Evolutionary conservation across 35 echinoderm and acorn worm species (phyloP).

Genomic region (Lytechinus variegatus): DNA sequence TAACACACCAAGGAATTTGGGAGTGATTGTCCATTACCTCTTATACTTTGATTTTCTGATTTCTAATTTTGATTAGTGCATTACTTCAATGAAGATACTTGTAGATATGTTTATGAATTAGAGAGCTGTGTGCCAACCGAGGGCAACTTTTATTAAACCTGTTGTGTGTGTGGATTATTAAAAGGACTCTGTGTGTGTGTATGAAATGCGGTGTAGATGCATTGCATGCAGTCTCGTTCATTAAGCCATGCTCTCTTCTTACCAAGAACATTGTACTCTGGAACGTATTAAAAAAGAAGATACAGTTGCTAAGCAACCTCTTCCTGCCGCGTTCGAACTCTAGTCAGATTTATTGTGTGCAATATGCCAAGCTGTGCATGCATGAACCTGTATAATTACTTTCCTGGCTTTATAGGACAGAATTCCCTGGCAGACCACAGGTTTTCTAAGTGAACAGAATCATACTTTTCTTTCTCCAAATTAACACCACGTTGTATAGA

Average conservation of each 20-base stretch:
- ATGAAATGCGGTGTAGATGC: not conserved
- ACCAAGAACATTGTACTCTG: constrained; percentile 11
- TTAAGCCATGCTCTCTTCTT: not conserved
- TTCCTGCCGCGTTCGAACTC: constrained; percentile 19
- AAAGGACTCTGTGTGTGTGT: not conserved
- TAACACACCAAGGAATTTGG: too few species aligned
- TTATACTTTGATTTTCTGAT: too few species aligned
- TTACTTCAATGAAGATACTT: too few species aligned
- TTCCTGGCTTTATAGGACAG: not conserved
- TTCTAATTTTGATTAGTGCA: too few species aligned
- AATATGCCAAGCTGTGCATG: constrained; percentile 17
- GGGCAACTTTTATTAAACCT: not conserved
- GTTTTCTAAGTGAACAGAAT: not conserved
- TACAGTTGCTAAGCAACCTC: constrained; percentile 25
- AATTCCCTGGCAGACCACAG: not conserved
- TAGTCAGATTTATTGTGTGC: constrained; percentile 3
- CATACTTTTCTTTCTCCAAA: not conserved
- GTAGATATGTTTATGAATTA: too few species aligned
- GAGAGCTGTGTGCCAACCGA: not conserved
- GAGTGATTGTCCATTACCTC: too few species aligned
- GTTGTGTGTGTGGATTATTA: not conserved
- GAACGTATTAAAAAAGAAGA: constrained; percentile 28
- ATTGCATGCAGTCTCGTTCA: not conserved
- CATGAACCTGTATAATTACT: constrained; percentile 5
- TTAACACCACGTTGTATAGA: not conserved